Evolutionary conservation across 2,113 vertebrate genomes (phyloP).

Genomic region (Lepidothrix coronata): DNA sequence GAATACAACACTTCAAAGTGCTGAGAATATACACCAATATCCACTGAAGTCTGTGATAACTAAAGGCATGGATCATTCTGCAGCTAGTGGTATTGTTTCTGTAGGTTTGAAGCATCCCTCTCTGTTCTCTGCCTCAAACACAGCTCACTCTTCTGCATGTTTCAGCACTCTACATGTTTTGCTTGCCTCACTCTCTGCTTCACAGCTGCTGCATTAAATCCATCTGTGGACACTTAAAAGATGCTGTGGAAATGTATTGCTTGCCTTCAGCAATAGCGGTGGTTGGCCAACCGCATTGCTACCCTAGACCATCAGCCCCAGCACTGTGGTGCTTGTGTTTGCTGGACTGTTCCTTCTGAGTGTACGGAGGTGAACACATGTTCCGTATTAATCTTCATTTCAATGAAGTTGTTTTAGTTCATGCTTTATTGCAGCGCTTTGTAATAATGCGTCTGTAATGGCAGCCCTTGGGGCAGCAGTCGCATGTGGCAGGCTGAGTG

Average conservation of each 20-base stretch:
- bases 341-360: slow-evolving; percentile 65
- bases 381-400: slow-evolving; percentile 82
- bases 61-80: neutral
- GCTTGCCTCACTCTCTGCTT: slow-evolving; percentile 23
- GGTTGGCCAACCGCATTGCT: neutral
- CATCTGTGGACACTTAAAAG: slow-evolving; percentile 15
- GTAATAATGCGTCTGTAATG: slow-evolving; percentile 82
- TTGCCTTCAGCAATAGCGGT: slow-evolving; percentile 11
- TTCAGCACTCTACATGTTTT: neutral
- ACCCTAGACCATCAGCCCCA: neutral
- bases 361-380: slow-evolving; percentile 70
- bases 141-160: neutral
- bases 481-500: slow-evolving; percentile 79
- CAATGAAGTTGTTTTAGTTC: slow-evolving; percentile 82
- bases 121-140: neutral
- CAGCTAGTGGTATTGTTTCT: neutral
- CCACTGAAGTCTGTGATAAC: neutral
- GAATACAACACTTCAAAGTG: neutral
- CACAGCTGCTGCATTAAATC: slow-evolving; percentile 49
- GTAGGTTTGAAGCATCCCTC: neutral
- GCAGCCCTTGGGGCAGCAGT: slow-evolving; percentile 79
- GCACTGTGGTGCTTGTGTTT: slow-evolving; percentile 26
- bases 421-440: slow-evolving; percentile 80
- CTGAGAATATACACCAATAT: neutral
- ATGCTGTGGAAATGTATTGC: slow-evolving; percentile 35